Conservation (phyloP, 2,797 vertebrate genomes). For the Pterois miles region DNA sequence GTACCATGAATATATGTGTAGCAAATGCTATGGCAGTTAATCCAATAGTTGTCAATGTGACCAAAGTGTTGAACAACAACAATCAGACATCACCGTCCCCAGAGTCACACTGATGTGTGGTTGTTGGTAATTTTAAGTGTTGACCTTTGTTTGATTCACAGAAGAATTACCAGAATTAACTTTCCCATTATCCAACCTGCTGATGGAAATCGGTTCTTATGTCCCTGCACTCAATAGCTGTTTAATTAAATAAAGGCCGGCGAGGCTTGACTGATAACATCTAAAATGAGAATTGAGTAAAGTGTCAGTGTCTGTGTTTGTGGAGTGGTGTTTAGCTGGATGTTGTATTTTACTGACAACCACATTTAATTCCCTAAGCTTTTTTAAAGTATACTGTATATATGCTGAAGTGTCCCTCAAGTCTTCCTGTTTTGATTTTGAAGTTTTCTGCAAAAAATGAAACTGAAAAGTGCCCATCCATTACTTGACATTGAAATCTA, state of each 20-base stretch:
- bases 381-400: constrained; percentile 32
- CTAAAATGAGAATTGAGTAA: constrained; percentile 25
- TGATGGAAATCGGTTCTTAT: constrained; percentile 26
- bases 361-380: neutral
- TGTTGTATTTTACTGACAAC: constrained; percentile 38
- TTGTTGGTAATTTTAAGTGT: constrained; percentile 12
- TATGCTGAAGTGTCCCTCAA: constrained; percentile 48
- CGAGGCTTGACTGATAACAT: constrained; percentile 30
- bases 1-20: neutral
- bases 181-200: constrained; percentile 22
- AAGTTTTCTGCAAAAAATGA: constrained; percentile 63
- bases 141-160: constrained; percentile 34
- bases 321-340: constrained; percentile 6
- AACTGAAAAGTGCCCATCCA: constrained; percentile 72
- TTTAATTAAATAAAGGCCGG: constrained; percentile 38
- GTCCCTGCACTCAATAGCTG: constrained; percentile 17
- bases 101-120: neutral
- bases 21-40: neutral
- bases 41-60: neutral
- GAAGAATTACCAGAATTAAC: constrained; percentile 43
- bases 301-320: neutral
- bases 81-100: neutral
- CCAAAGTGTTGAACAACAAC: neutral
- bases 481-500: constrained; percentile 74
- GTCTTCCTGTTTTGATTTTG: constrained; percentile 69